Conservation (phyloP, 2,888 invertebrate genomes). For the Lathronympha strigana region DNA sequence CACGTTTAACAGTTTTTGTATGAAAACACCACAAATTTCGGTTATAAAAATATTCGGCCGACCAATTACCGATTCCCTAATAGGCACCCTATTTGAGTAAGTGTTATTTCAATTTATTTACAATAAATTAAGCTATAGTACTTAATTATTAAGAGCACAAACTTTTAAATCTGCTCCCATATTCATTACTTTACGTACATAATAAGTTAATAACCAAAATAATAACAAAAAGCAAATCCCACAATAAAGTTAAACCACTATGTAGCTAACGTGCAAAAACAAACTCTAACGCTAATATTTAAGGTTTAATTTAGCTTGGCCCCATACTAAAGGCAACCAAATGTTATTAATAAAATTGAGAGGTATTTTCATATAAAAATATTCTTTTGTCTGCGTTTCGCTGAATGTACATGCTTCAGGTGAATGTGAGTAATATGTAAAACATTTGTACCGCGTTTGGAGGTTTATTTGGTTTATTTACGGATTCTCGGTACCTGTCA, state of each 20-base stretch:
- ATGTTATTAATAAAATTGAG: conserved; percentile 62
- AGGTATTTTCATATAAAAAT: conserved; percentile 64
- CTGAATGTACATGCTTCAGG: conserved; percentile 57
- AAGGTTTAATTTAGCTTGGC: not conserved
- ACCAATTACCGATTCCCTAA: no score
- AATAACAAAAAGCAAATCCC: conserved; percentile 32
- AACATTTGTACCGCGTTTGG: conserved; percentile 18
- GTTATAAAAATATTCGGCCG: no score
- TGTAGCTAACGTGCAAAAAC: not conserved
- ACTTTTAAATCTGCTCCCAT: not conserved
- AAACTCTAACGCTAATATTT: not conserved
- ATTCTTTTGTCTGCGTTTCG: conserved; percentile 60
- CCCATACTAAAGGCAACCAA: conserved; percentile 44
- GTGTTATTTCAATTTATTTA: no score
- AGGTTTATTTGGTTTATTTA: conserved; percentile 12
- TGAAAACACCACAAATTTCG: no score
- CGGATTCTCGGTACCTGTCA: not conserved
- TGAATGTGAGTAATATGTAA: conserved; percentile 34
- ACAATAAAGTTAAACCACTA: conserved; percentile 24
- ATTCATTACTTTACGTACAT: not conserved
- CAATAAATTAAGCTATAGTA: no score
- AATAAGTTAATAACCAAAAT: conserved; percentile 21
- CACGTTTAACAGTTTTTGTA: no score
- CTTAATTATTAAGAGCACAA: not conserved
- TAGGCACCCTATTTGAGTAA: no score